Percentiles rank a stretch among this genome's conserved stretches.
phyloP scores from a whole-genome alignment of 2,888 invertebrate species.

The Coleophora deauratella region DNA sequence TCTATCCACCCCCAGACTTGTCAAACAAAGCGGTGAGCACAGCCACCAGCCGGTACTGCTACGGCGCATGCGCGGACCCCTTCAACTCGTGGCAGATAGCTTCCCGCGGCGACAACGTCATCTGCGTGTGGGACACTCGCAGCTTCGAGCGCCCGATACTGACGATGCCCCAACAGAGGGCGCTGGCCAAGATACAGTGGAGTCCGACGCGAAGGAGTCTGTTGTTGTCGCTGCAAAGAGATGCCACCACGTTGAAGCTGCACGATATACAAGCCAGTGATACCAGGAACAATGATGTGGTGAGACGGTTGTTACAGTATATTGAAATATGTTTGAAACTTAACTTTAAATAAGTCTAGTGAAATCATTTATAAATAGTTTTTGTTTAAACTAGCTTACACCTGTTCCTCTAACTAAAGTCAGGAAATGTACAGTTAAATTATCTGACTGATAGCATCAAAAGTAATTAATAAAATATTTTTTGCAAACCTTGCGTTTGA shows the following conservation, averaged over 20 bases:
- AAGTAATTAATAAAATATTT: no score
- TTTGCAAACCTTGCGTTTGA: no score
- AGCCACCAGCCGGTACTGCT: constrained; percentile 86
- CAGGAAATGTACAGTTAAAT: no score
- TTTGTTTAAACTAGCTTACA: no score
- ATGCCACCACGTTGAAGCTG: constrained; percentile 82
- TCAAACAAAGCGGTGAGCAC: constrained; percentile 78
- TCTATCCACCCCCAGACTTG: constrained; percentile 68
- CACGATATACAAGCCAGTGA: constrained; percentile 82
- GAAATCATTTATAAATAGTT: no score
- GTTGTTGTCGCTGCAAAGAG: constrained; percentile 86
- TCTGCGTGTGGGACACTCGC: constrained; percentile 91
- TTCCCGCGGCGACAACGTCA: constrained; percentile 86
- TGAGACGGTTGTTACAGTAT: no score
- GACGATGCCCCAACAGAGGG: constrained; percentile 77
- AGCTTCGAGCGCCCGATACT: constrained; percentile 89
- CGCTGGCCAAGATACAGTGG: constrained; percentile 86
- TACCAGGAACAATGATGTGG: background rate
- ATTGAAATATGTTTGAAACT: no score
- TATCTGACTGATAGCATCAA: no score
- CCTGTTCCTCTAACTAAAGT: no score
- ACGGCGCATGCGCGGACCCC: constrained; percentile 87
- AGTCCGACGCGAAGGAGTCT: constrained; percentile 90
- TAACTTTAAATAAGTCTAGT: no score
- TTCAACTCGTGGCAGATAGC: constrained; percentile 86